Evolutionary conservation across 2,888 invertebrate species (phyloP), one percentile per base, ranked within the genome.

Genomic region (Pheosia tremula): DNA sequence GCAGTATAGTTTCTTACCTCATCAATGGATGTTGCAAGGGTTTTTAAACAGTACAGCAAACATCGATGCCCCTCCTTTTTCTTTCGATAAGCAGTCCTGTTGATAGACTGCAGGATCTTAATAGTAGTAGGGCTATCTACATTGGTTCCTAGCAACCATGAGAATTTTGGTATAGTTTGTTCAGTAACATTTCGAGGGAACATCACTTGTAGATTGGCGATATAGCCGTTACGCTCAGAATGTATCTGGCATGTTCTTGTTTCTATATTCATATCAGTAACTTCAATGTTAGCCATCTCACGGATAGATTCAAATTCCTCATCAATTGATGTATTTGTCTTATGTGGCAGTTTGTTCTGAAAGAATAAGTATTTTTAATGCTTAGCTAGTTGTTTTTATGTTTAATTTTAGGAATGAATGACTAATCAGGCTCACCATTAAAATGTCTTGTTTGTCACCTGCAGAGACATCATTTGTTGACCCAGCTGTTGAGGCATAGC

Each of bases 1-100:
- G 43, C 2, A 43, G 9, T 3, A 3, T 41, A 9, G 11, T 43
- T 10, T 24, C 47, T 66, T 85, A 94, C 94, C 87, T 94, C 94
- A 81, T 94, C 93, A 66, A 94, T 86, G 56, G 90, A 89, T 53
- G 90, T 93, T 2, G 91, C 91, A 64, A 94, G 82, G 41, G 93
- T 92, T 79, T 94, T 94, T 53, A 98, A 91, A 87, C 98, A 98
- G 56, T 98, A 97, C 84, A 98, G 96, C 59, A 99, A 89, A 85
- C 98, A 98, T 49, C 97, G 96, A 58, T 97, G 95, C 59, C 97
- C 97, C 84, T 97, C 97, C 69, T 96, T 96, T 1, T 98, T 97
- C 78, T 97, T 96, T 74, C 97, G 96, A 78, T 96, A 95, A 0
- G 98, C 97, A 59, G 97, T 96, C 84, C 96, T 96, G 75, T 96